A percentile compares a stretch with the other conserved stretches of the same genome.
Evolutionary conservation across 1,140 invertebrate species (phyloP).

Genomic region (Zaprionus lachaisei): DNA sequence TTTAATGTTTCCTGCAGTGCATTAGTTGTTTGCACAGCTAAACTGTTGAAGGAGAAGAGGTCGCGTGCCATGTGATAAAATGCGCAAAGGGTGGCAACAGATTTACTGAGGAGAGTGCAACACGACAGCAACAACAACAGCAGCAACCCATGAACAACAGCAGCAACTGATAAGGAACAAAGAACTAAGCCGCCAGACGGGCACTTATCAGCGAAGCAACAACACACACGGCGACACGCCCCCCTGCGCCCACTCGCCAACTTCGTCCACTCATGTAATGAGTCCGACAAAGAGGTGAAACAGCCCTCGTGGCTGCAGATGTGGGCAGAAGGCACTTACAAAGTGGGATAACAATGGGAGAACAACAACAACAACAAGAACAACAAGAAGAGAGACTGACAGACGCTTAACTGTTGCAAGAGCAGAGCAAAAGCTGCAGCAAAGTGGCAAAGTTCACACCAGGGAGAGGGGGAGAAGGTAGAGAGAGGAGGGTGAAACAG

Average conservation of each 20-base stretch:
- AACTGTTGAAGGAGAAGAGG: not conserved
- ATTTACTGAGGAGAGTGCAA: not conserved
- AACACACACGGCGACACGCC: slow-evolving; percentile 7
- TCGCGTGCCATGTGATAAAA: slow-evolving; percentile 6
- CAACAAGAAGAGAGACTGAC: not conserved
- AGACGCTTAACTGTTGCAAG: slow-evolving; percentile 8
- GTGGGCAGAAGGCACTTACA: slow-evolving; percentile 11
- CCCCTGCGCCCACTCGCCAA: not conserved
- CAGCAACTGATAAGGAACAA: slow-evolving; percentile 6
- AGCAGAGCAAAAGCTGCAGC: slow-evolving; percentile 38
- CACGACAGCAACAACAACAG: not conserved
- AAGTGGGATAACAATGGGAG: slow-evolving; percentile 21
- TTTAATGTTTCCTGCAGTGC: not conserved
- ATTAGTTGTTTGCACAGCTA: not conserved
- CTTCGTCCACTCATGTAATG: not conserved
- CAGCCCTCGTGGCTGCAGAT: slow-evolving; percentile 17
- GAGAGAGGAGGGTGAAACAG: not conserved
- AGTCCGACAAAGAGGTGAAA: slow-evolving; percentile 11
- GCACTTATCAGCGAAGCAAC: slow-evolving; percentile 26
- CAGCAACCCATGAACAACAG: not conserved
- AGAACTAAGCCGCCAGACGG: slow-evolving; percentile 11
- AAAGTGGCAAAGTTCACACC: slow-evolving; percentile 78
- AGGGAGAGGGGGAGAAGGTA: not conserved
- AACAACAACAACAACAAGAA: slow-evolving; percentile 14
- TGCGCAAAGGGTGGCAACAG: not conserved